phyloP scores from a whole-genome alignment of 2,888 invertebrate species.

The Patella depressa region DNA sequence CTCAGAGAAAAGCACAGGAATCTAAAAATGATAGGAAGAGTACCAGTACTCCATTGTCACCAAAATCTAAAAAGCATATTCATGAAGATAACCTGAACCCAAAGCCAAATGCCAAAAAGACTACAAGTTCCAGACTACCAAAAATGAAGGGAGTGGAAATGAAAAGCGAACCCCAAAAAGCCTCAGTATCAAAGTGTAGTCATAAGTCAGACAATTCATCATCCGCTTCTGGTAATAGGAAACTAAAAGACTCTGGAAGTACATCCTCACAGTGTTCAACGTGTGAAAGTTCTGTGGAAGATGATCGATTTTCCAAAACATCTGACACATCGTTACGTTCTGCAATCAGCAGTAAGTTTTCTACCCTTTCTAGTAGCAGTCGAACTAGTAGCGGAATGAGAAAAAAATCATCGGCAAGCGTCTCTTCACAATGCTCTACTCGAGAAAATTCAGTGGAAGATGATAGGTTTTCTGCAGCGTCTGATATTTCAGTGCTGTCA shows the following conservation, averaged over 20 bases:
- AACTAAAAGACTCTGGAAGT: too few relatives aligned
- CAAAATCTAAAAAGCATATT: neutral
- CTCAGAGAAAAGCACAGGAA: too few relatives aligned
- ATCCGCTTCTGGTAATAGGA: too few relatives aligned
- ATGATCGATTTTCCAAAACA: neutral
- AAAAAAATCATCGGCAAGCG: neutral
- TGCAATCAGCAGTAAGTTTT: neutral
- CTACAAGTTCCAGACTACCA: neutral
- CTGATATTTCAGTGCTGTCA: neutral
- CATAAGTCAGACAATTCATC: neutral
- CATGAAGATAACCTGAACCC: neutral
- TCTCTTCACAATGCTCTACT: neutral
- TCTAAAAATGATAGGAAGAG: too few relatives aligned
- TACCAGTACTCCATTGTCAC: neutral
- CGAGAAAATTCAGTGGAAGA: neutral
- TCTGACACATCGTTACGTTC: neutral
- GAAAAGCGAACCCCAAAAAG: neutral
- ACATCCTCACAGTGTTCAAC: neutral
- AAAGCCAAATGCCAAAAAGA: neutral
- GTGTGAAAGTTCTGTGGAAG: neutral
- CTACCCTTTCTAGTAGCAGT: neutral
- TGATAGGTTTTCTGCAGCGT: neutral
- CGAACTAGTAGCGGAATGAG: neutral
- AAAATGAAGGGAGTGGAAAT: neutral
- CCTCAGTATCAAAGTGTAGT: neutral